A percentile compares a stretch with the other conserved stretches of the same genome.
Evolutionary conservation across 2,797 vertebrate species (phyloP).

Genomic region (Australoheros facetus): DNA sequence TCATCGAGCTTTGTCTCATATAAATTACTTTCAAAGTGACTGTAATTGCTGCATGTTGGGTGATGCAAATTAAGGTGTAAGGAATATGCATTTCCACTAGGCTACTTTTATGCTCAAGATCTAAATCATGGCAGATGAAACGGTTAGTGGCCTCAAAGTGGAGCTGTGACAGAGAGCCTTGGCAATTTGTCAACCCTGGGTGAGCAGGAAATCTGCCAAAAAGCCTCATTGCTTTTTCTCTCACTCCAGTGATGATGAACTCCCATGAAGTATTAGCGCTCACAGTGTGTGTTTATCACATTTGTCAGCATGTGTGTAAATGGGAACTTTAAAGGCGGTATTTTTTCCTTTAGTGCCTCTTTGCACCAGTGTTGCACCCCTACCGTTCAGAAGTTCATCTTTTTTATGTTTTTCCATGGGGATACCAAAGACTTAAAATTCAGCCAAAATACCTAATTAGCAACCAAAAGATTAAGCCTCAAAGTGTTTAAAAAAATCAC

Average conservation of each 20-base stretch:
- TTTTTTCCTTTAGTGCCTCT: slow-evolving; percentile 42
- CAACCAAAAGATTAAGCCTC: slow-evolving; percentile 59
- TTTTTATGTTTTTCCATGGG: slow-evolving; percentile 54
- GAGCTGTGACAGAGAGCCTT: slow-evolving; percentile 73
- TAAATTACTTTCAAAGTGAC: slow-evolving; percentile 68
- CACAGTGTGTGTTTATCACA: slow-evolving; percentile 68
- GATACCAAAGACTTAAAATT: slow-evolving; percentile 48
- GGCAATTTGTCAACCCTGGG: slow-evolving; percentile 79
- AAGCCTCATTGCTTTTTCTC: slow-evolving; percentile 69
- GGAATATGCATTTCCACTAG: slow-evolving; percentile 65
- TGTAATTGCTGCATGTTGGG: slow-evolving; percentile 66
- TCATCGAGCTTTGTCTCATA: slow-evolving; percentile 60
- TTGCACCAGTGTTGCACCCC: slow-evolving; percentile 38
- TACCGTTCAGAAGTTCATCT: slow-evolving; percentile 47
- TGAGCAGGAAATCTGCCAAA: slow-evolving; percentile 80
- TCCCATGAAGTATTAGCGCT: slow-evolving; percentile 73
- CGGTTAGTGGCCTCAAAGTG: slow-evolving; percentile 71
- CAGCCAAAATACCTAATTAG: slow-evolving; percentile 64
- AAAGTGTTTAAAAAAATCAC: slow-evolving; percentile 60
- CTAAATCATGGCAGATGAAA: slow-evolving; percentile 78
- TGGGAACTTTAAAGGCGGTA: slow-evolving; percentile 54
- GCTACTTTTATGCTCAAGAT: slow-evolving; percentile 67
- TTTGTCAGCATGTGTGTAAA: slow-evolving; percentile 70
- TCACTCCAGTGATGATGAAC: slow-evolving; percentile 78
- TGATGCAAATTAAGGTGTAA: slow-evolving; percentile 72